These are phyloP conservation scores for Albula goreensis DNA, from an alignment of 2,113 vertebrate species.

Conservation along the genomic window DNA sequence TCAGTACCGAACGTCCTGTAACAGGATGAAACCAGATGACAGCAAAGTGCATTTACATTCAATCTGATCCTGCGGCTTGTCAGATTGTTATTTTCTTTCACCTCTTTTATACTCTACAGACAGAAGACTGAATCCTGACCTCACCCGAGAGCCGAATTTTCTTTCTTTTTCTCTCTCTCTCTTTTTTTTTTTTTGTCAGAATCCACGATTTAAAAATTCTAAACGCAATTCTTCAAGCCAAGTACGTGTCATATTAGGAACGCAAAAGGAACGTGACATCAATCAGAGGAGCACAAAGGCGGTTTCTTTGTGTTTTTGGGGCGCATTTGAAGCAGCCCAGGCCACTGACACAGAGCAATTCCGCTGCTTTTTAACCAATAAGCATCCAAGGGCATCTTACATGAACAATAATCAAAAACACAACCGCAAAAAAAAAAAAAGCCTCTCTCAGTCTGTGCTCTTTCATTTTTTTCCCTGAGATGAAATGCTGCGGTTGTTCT, in stretches of 20 bases:
- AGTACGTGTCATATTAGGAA: neutral
- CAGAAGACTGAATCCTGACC: neutral
- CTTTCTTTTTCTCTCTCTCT: neutral
- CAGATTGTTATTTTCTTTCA: neutral
- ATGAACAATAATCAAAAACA: constrained; percentile 14
- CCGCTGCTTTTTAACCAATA: constrained; percentile 13
- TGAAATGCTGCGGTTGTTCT: neutral
- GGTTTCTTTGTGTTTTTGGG: neutral
- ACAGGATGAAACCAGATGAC: neutral
- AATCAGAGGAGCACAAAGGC: neutral
- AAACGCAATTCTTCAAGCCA: neutral
- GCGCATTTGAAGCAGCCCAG: neutral
- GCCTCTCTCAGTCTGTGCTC: neutral
- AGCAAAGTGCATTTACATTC: neutral
- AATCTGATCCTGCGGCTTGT: neutral
- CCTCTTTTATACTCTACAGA: neutral
- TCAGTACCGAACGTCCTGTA: neutral
- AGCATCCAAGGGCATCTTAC: constrained; percentile 19
- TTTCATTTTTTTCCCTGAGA: neutral
- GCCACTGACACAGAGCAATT: neutral
- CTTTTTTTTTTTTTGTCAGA: neutral
- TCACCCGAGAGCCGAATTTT: neutral
- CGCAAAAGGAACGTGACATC: neutral
- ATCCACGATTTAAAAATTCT: neutral
- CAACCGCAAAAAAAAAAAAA: neutral